Evolutionary conservation across 2,113 vertebrate genomes (phyloP), one percentile per base, ranked within the genome.

Genomic region (Pipra filicauda): DNA sequence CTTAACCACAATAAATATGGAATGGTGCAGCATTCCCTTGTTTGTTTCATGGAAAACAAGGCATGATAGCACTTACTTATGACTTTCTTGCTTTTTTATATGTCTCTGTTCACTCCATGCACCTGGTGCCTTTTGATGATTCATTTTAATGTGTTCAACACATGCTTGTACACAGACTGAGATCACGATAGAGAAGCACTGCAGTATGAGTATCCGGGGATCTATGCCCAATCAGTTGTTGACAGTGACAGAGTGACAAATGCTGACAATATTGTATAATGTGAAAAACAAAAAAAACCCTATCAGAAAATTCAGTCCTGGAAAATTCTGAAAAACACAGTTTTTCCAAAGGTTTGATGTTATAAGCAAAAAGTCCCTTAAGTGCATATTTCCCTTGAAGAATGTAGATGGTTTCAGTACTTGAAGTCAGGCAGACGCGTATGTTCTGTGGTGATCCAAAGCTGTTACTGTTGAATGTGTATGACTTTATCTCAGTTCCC

Each of bases 141-240:
- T 95, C 90, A 95, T 91, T 96, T 94, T 94, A 93, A 96, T 97
- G 90, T 95, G 82, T 95, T 96, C 90, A 92, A 46, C 95, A 96
- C 88, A 78, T 96, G 95, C 85, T 96, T 18, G 0, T 67, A 93
- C 71, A 91, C 75, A 95, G 90, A 92, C 75, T 93, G 93, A 88
- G 72, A 95, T 88, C 67, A 48, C 0, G 0, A 84, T n/a, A 90
- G 35, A 59, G 74, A 80, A 80, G 48, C 3, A 3, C n/a, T 90
- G 43, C 64, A 85, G 39, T 49, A 33, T 86, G 51, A 88, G 19
- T 96, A 96, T 91, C 72, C 90, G 93, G 85, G 95, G 52, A 92
- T 92, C 72, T 90, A 81, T 77, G 61, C 85, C 85, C 64, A 95
- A 69, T 93, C 90, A 88, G 59, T 67, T 91, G 64, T 88, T 94